Conservation (phyloP, 2,888 invertebrate genomes). For the Epinotia demarniana region DNA sequence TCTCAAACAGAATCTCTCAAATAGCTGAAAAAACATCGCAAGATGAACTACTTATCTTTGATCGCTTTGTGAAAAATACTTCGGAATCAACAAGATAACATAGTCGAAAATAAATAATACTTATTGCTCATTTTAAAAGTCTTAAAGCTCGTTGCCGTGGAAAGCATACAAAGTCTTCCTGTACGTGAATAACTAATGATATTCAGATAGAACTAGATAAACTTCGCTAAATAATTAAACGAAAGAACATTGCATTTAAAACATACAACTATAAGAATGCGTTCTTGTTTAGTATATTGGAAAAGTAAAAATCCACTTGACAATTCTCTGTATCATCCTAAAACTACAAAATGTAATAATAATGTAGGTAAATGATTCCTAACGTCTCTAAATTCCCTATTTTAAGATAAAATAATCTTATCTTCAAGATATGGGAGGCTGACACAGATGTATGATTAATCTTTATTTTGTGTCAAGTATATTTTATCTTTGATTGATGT, state of each 20-base stretch:
- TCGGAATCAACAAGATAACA: background rate
- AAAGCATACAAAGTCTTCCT: no score
- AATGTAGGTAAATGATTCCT: conserved; percentile 11
- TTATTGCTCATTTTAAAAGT: no score
- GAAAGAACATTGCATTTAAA: no score
- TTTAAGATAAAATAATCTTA: conserved; percentile 33
- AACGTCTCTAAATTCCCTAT: conserved; percentile 2
- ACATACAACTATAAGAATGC: no score
- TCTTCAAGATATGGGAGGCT: conserved; percentile 17
- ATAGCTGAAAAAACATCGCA: background rate
- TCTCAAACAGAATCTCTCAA: background rate
- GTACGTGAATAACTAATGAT: no score
- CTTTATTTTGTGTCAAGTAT: conserved; percentile 23
- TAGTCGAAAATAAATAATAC: no score
- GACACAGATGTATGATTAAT: conserved; percentile 45
- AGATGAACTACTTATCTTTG: background rate
- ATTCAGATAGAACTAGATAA: no score
- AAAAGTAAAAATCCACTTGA: background rate
- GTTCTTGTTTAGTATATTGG: no score
- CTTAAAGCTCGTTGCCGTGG: no score
- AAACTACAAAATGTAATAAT: background rate
- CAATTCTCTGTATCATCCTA: background rate
- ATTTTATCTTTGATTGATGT: conserved; percentile 19
- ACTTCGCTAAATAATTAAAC: no score
- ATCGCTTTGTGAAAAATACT: background rate